Percentiles rank a stretch among this genome's conserved stretches.
phyloP scores from a whole-genome alignment of 2,888 invertebrate species.

The Eudasyphora cyanicolor region DNA sequence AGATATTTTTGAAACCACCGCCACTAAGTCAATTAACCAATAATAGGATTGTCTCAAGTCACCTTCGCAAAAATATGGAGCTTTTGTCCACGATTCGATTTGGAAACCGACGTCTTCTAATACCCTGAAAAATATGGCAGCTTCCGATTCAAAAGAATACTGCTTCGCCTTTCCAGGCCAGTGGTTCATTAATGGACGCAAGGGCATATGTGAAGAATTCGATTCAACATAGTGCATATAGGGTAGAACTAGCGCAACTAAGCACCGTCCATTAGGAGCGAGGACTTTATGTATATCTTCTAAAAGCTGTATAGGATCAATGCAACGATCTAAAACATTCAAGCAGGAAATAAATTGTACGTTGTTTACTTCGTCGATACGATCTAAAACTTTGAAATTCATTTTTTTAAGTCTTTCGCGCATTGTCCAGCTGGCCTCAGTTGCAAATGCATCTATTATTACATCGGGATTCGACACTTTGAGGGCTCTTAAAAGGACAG shows the following conservation, averaged over 20 bases:
- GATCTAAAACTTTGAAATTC: slow-evolving; percentile 76
- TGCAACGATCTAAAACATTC: slow-evolving; percentile 96
- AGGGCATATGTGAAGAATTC: slow-evolving; percentile 85
- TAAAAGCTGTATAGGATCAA: slow-evolving; percentile 89
- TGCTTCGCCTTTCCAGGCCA: slow-evolving; percentile 85
- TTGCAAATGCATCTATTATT: slow-evolving; percentile 87
- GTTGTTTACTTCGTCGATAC: slow-evolving; percentile 75
- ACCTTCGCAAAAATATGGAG: slow-evolving; percentile 98
- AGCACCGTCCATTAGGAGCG: slow-evolving; percentile 86
- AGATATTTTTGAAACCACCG: slow-evolving; percentile 84
- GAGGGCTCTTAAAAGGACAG: slow-evolving; percentile 82
- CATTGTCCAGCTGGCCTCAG: slow-evolving; percentile 96
- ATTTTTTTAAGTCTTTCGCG: slow-evolving; percentile 87
- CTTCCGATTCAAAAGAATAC: slow-evolving; percentile 89
- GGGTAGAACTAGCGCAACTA: slow-evolving; percentile 96
- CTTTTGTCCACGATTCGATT: slow-evolving; percentile 91
- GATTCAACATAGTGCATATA: slow-evolving; percentile 96
- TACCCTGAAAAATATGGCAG: slow-evolving; percentile 84
- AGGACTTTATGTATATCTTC: slow-evolving; percentile 87
- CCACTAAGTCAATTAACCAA: slow-evolving; percentile 94
- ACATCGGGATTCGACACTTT: slow-evolving; percentile 72
- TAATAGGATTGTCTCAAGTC: slow-evolving; percentile 95
- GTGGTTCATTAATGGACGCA: slow-evolving; percentile 80
- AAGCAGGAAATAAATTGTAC: slow-evolving; percentile 84
- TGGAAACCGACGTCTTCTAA: slow-evolving; percentile 85